Conservation (phyloP, 1,140 invertebrate genomes). For the Melitaea cinxia region DNA sequence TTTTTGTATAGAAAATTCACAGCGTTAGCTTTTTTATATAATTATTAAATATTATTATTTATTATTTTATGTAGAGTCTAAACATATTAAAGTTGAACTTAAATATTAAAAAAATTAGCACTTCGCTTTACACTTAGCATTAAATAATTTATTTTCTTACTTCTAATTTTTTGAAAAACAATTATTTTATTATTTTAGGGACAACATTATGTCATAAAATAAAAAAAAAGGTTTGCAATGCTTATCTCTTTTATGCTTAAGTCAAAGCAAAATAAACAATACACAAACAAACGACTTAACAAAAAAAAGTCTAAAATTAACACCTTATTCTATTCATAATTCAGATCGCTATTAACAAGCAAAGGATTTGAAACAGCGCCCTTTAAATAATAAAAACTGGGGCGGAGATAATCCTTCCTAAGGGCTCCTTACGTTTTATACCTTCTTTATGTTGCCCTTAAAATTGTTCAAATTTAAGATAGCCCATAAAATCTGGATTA, state of each 20-base stretch:
- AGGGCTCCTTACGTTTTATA: constrained; percentile 61
- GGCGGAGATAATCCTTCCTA: constrained; percentile 69
- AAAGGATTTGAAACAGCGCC: constrained; percentile 40
- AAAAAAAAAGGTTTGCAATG: too few relatives aligned
- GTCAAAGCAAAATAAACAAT: too few relatives aligned
- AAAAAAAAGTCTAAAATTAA: constrained; percentile 13
- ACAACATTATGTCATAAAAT: too few relatives aligned
- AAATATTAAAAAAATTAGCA: too few relatives aligned
- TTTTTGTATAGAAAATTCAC: background rate
- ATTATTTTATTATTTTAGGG: too few relatives aligned
- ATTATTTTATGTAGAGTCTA: background rate
- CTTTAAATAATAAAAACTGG: constrained; percentile 45
- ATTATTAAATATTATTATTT: background rate
- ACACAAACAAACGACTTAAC: background rate
- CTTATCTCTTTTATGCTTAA: too few relatives aligned
- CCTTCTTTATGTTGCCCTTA: constrained; percentile 68
- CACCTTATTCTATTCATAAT: constrained; percentile 18
- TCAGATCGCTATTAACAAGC: constrained; percentile 15
- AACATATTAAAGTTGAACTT: too few relatives aligned
- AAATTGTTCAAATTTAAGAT: constrained; percentile 76
- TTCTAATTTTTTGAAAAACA: too few relatives aligned
- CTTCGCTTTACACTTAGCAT: too few relatives aligned
- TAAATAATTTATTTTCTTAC: too few relatives aligned
- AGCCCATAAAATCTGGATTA: constrained; percentile 72
- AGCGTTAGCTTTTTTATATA: background rate